Evolutionary conservation across 2,888 invertebrate species (phyloP), one percentile per base, ranked within the genome.

Genomic region (Lycaena phlaeas): DNA sequence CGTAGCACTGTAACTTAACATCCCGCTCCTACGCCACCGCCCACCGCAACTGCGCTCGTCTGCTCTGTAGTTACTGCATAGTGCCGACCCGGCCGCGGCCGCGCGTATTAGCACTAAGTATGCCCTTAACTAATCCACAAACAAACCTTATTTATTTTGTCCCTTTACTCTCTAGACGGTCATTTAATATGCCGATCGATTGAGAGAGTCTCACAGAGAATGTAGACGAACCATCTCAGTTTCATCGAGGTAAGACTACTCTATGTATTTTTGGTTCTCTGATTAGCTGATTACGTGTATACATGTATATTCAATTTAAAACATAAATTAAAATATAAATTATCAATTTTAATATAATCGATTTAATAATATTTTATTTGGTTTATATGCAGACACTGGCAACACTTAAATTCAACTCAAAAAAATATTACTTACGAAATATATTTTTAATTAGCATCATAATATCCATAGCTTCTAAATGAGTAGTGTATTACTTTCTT

Each of bases 111-210:
- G 68, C 79, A 78, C 77, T 75, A 76, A 75, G 75, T 77, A 77
- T 68, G 66, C 70, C 68, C 62, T 67, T 67, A 68, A 74, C 67
- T 75, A 74, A 74, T 75, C 79, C 78, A 71, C 74, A 74, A 69
- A 78, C 78, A 82, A 79, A 84, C 79, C 84, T 84, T 84, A 82
- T 85, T 85, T 85, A 82, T 85, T 84, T 85, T 85, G 72, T 85
- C 85, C 85, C 85, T 85, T 85, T 85, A 85, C 85, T 87, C 88
- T 88, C 86, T 88, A 88, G 88, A 88, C 87, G 87, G 88, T 87
- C 87, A 87, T 86, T 86, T 87, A 87, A 86, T 68, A 85, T 85
- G 85, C 85, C 85, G 84, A 82, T 85, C 82, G 81, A 84, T 67
- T 73, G 84, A 84, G 84, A 81, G 82, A 75, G 72, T 84, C 79